Conservation (phyloP, 1,140 invertebrate genomes). For the Spodoptera frugiperda region DNA sequence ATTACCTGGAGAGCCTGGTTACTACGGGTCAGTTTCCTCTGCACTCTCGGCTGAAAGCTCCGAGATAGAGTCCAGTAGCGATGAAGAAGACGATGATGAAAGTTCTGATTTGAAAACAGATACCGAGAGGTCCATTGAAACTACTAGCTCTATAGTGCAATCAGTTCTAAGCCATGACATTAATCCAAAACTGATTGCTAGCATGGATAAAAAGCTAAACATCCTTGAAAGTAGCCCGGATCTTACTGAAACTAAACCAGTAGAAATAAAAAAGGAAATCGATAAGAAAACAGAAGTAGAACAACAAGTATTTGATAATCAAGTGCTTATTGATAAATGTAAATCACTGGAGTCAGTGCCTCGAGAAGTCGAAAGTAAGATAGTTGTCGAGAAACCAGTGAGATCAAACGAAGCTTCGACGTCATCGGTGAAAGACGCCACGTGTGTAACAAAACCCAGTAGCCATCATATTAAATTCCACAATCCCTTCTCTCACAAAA, state of each 20-base stretch:
- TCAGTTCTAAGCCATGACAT: slow-evolving; percentile 81
- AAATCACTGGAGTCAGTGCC: slow-evolving; percentile 42
- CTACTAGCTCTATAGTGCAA: slow-evolving; percentile 86
- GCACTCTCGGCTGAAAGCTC: slow-evolving; percentile 82
- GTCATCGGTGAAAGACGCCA: slow-evolving; percentile 53
- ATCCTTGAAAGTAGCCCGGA: slow-evolving; percentile 62
- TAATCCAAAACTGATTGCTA: slow-evolving; percentile 71
- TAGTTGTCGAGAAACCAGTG: slow-evolving; percentile 32
- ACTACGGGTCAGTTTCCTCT: slow-evolving; percentile 79
- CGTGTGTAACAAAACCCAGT: slow-evolving; percentile 72
- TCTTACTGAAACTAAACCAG: slow-evolving; percentile 40
- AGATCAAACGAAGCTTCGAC: slow-evolving; percentile 44
- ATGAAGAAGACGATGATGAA: slow-evolving; percentile 85
- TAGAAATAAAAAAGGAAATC: slow-evolving; percentile 45
- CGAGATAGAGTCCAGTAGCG: slow-evolving; percentile 79
- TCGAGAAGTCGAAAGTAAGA: slow-evolving; percentile 32
- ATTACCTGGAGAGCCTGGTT: slow-evolving; percentile 73
- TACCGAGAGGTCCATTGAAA: slow-evolving; percentile 79
- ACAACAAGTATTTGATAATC: slow-evolving; percentile 37
- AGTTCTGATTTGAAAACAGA: slow-evolving; percentile 78
- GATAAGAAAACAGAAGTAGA: slow-evolving; percentile 41
- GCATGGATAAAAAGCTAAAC: slow-evolving; percentile 79
- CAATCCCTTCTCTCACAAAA: slow-evolving; percentile 79
- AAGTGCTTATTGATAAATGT: slow-evolving; percentile 41
- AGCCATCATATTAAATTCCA: slow-evolving; percentile 73